Conservation (phyloP, 2,797 vertebrate genomes). For the Mallotus villosus region DNA sequence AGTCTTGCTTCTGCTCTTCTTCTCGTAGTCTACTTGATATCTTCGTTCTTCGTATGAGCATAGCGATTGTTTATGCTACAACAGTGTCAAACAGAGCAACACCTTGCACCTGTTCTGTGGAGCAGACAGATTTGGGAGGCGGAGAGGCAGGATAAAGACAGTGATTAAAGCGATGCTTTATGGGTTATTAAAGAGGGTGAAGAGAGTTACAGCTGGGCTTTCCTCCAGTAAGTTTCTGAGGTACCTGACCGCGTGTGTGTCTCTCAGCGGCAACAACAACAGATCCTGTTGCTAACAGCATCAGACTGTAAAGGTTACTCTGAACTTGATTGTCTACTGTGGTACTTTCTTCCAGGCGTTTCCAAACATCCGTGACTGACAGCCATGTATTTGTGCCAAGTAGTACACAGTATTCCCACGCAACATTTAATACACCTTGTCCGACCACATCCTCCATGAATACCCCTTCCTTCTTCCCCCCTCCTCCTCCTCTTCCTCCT, state of each 20-base stretch:
- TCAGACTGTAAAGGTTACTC: not conserved
- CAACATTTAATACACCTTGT: not conserved
- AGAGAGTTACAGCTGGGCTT: no score
- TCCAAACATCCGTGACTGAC: not conserved
- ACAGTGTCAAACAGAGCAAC: no score
- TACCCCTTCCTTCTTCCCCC: no score
- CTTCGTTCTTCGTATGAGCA: no score
- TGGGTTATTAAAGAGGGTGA: no score
- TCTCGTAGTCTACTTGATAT: no score
- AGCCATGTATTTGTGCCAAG: not conserved
- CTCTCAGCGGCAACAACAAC: not conserved
- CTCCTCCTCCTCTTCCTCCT: no score
- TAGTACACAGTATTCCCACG: not conserved
- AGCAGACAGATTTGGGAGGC: conserved; percentile 40
- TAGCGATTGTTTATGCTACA: no score
- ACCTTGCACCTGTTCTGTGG: conserved; percentile 71
- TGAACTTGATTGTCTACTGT: not conserved
- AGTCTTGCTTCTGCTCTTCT: no score
- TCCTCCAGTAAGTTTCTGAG: no score
- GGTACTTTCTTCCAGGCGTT: not conserved
- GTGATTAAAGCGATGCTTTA: no score
- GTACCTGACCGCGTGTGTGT: not conserved
- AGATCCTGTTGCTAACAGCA: not conserved
- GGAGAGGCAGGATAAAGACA: conserved; percentile 27
- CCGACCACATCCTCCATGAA: not conserved